Percentiles rank a stretch among this genome's conserved stretches.
Evolutionary conservation across 2,888 invertebrate genomes (phyloP).

Genomic region (Napeogenes inachia): DNA sequence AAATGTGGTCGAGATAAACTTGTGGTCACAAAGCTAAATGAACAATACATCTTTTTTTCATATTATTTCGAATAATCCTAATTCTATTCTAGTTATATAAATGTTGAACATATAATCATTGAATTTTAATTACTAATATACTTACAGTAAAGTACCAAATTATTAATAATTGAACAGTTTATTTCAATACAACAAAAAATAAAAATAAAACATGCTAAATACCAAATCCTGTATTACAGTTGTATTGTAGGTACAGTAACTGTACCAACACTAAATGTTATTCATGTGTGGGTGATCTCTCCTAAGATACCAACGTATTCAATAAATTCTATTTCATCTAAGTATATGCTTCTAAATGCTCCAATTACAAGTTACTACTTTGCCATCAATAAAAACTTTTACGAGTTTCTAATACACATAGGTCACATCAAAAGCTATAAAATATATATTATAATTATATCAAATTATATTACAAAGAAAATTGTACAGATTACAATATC

Average conservation of each 20-base stretch:
- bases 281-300: too few relatives aligned
- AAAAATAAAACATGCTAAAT: too few relatives aligned
- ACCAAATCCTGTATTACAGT: too few relatives aligned
- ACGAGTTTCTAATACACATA: constrained; percentile 19
- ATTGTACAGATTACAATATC: too few relatives aligned
- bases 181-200: too few relatives aligned
- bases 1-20: constrained; percentile 38
- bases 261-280: too few relatives aligned
- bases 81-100: not conserved
- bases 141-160: not conserved
- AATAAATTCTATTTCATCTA: constrained; percentile 25
- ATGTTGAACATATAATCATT: too few relatives aligned
- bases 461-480: too few relatives aligned
- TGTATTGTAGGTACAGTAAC: too few relatives aligned
- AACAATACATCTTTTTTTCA: not conserved
- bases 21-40: constrained; percentile 19
- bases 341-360: constrained; percentile 27
- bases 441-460: not conserved
- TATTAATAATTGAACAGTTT: too few relatives aligned
- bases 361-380: constrained; percentile 23
- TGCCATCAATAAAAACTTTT: constrained; percentile 22
- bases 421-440: constrained; percentile 13
- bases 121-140: too few relatives aligned
- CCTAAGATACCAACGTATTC: constrained; percentile 1
- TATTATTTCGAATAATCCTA: not conserved